phyloP scores from a whole-genome alignment of 2,113 vertebrate species.

The Zapus hudsonius region DNA sequence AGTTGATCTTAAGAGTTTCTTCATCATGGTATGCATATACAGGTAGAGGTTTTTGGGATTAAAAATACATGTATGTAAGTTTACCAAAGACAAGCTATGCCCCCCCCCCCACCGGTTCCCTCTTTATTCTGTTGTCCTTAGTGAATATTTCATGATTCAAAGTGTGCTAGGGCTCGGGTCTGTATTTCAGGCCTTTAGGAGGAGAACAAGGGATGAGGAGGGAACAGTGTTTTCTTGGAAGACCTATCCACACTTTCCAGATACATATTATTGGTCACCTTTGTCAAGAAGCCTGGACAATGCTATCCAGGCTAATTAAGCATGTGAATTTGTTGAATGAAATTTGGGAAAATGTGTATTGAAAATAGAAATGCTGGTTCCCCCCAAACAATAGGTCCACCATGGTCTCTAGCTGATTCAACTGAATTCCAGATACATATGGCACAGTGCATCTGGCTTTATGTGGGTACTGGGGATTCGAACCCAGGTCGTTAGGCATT shows the following conservation, averaged over 20 bases:
- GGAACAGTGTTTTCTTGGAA: neutral
- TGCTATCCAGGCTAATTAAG: neutral
- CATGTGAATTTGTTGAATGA: neutral
- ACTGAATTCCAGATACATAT: no score
- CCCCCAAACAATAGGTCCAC: no score
- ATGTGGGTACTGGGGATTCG: no score
- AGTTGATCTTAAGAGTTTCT: conserved; percentile 13
- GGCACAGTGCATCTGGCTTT: no score
- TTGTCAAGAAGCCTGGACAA: neutral
- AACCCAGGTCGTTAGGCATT: no score
- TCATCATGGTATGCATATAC: neutral
- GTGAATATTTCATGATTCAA: neutral
- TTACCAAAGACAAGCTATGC: neutral
- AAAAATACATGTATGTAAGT: neutral
- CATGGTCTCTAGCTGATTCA: no score
- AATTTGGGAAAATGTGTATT: neutral
- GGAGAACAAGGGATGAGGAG: neutral
- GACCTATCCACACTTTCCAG: neutral
- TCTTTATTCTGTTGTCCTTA: neutral
- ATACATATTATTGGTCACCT: neutral
- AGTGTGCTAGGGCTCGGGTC: neutral
- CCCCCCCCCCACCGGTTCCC: neutral
- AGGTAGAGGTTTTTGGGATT: neutral
- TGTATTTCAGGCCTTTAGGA: neutral
- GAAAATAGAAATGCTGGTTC: neutral